Evolutionary conservation across 2,888 invertebrate genomes (phyloP).

Genomic region (Eledone cirrhosa): DNA sequence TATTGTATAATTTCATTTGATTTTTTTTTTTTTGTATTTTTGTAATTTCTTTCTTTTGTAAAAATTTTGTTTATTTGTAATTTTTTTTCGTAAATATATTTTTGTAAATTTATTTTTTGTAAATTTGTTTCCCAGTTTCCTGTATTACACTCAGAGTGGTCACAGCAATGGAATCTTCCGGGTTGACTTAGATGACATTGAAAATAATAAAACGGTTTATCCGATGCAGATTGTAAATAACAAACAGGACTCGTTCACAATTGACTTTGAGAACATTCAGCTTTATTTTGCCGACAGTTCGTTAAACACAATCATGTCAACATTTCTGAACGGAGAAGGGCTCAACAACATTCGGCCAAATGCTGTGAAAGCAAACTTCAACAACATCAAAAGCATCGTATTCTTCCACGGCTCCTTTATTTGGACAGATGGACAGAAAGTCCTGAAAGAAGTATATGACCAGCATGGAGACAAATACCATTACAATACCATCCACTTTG

Average conservation of each 20-base stretch:
- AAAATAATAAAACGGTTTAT: constrained; percentile 55
- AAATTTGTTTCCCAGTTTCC: constrained; percentile 72
- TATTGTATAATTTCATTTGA: too few species aligned
- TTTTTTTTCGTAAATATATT: not conserved
- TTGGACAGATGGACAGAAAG: constrained; percentile 83
- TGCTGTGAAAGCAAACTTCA: constrained; percentile 80
- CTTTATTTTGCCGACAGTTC: constrained; percentile 79
- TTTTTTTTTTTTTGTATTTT: too few species aligned
- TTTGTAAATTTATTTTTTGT: not conserved
- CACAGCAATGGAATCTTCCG: constrained; percentile 77
- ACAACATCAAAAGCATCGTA: constrained; percentile 78
- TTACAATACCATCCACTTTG: constrained; percentile 73
- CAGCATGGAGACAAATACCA: constrained; percentile 76
- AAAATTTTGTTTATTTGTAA: not conserved
- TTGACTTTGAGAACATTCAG: constrained; percentile 83
- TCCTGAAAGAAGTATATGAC: constrained; percentile 83
- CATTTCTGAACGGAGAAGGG: constrained; percentile 79
- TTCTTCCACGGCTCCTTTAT: constrained; percentile 82
- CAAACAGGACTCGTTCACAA: constrained; percentile 80
- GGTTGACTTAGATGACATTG: constrained; percentile 78
- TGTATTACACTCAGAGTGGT: constrained; percentile 79
- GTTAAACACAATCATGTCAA: constrained; percentile 81
- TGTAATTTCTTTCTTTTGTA: not conserved
- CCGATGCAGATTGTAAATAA: constrained; percentile 29
- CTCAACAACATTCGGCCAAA: constrained; percentile 75